phyloP scores from a whole-genome alignment of 2,888 invertebrate species.

The Cryptocheilus praepositus region DNA sequence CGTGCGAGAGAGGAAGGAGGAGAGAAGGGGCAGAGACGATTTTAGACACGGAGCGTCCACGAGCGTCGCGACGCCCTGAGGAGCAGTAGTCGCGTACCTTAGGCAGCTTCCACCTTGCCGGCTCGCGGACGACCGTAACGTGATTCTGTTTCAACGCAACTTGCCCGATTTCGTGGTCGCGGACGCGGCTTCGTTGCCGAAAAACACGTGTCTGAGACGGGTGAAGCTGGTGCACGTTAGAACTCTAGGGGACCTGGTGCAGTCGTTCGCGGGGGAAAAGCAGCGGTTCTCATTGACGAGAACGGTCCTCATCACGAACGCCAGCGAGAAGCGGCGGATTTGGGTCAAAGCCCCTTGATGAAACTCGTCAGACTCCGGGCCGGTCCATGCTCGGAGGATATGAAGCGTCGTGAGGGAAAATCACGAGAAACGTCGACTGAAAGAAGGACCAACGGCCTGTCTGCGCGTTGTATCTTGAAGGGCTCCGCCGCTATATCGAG shows the following conservation, averaged over 20 bases:
- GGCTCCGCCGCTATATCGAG: too few relatives aligned
- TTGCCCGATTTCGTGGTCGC: constrained; percentile 18
- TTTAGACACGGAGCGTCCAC: constrained; percentile 73
- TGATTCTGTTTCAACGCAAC: constrained; percentile 32
- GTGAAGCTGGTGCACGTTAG: too few relatives aligned
- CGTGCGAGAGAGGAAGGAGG: constrained; percentile 47
- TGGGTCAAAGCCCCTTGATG: too few relatives aligned
- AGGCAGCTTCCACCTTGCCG: constrained; percentile 73
- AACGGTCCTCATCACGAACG: background rate
- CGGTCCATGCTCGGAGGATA: background rate
- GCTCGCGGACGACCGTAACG: constrained; percentile 60
- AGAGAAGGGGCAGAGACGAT: constrained; percentile 69
- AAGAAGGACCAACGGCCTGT: too few relatives aligned
- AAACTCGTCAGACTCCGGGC: too few relatives aligned
- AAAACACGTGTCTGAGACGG: background rate
- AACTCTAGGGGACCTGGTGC: too few relatives aligned
- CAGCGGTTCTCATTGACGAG: too few relatives aligned
- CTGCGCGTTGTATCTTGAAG: too few relatives aligned
- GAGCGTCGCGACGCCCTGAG: constrained; percentile 70
- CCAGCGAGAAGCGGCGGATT: background rate
- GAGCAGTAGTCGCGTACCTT: constrained; percentile 72
- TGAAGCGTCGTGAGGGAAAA: background rate
- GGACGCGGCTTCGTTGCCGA: background rate
- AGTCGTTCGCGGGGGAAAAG: too few relatives aligned
- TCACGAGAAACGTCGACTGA: too few relatives aligned